Conservation (phyloP, 2,797 vertebrate genomes). For the Pitangus sulphuratus region DNA sequence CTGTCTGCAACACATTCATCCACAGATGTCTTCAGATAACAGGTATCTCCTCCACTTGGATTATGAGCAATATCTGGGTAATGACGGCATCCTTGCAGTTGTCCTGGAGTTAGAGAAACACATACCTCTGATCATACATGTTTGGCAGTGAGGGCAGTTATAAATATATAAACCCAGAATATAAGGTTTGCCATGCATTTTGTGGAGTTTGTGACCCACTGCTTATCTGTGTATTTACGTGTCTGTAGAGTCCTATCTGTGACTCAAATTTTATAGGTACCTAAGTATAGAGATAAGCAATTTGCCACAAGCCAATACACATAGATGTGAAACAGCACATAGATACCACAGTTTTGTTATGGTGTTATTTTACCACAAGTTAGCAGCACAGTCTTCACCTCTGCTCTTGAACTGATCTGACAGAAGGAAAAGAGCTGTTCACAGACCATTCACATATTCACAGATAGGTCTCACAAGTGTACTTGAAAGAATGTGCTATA, state of each 20-base stretch:
- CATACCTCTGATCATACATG: background rate
- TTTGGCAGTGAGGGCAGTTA: background rate
- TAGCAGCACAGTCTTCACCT: background rate
- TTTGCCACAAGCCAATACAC: background rate
- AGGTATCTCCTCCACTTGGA: background rate
- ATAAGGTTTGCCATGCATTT: background rate
- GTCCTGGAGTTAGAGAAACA: background rate
- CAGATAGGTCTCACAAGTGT: background rate
- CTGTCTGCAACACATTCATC: background rate
- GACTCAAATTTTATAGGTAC: background rate
- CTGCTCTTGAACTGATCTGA: constrained; percentile 3
- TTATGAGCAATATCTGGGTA: background rate
- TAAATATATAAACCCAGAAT: background rate
- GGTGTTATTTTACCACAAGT: background rate
- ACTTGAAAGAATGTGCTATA: background rate
- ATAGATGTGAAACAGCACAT: fast-evolving
- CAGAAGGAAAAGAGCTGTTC: background rate
- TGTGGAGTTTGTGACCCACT: background rate
- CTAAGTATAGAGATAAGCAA: background rate
- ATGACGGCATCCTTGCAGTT: background rate
- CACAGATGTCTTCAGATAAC: background rate
- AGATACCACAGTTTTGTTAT: background rate
- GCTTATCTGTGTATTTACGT: background rate
- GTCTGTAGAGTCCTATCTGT: background rate
- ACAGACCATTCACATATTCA: background rate